Percentiles rank a stretch among this genome's conserved stretches.
phyloP scores from a whole-genome alignment of 2,113 vertebrate species.

The Pampusana beccarii region DNA sequence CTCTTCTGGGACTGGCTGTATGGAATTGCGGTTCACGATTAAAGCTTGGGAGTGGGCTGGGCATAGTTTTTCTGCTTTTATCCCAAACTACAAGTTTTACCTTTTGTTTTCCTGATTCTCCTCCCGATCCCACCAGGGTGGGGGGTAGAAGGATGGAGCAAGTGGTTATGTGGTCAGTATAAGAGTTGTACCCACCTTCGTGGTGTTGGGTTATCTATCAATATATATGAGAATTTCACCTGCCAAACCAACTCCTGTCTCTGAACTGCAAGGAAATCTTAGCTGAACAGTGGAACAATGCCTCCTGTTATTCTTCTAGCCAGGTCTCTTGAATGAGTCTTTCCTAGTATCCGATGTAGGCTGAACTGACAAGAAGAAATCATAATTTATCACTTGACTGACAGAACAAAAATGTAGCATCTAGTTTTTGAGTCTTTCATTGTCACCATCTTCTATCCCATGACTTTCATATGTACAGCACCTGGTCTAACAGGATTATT shows the following conservation, averaged over 20 bases:
- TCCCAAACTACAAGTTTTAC: too few species aligned
- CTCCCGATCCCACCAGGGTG: too few species aligned
- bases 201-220: not conserved
- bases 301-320: not conserved
- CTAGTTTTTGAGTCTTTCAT: not conserved
- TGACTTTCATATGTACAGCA: not conserved
- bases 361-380: not conserved
- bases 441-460: not conserved
- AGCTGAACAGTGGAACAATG: not conserved
- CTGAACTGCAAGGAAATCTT: not conserved
- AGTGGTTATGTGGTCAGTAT: too few species aligned
- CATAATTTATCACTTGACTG: not conserved
- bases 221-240: not conserved
- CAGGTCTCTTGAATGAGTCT: not conserved
- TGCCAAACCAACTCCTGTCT: not conserved
- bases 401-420: not conserved
- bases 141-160: too few species aligned
- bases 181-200: not conserved
- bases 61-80: too few species aligned
- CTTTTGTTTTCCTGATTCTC: too few species aligned
- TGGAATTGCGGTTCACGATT: too few species aligned
- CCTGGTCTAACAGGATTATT: not conserved
- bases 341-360: not conserved
- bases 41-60: too few species aligned
- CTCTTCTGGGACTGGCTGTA: too few species aligned